Conservation (phyloP, 1,140 invertebrate genomes). For the Drosophila setifemur region DNA sequence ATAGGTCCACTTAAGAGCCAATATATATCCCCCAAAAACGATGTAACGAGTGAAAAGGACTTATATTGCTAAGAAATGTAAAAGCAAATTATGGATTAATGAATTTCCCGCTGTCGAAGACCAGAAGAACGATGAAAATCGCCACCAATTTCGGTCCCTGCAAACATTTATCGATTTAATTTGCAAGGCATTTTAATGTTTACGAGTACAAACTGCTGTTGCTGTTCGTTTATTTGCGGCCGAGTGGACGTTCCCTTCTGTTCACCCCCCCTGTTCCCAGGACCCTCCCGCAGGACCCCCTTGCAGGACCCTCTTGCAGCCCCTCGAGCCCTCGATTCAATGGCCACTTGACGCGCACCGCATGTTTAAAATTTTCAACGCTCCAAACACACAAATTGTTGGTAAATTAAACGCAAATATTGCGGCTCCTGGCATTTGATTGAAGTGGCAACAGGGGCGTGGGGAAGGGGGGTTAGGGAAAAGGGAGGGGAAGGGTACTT, state of each 20-base stretch:
- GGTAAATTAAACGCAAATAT: conserved; percentile 61
- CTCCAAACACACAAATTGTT: conserved; percentile 56
- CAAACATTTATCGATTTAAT: conserved; percentile 44
- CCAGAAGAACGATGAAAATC: not conserved
- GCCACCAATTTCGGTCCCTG: not conserved
- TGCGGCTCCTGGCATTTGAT: conserved; percentile 56
- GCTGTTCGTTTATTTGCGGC: conserved; percentile 11
- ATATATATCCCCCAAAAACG: too few species aligned
- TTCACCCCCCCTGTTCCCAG: not conserved
- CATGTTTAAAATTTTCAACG: conserved; percentile 56
- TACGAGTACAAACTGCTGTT: conserved; percentile 25
- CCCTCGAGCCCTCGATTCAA: conserved; percentile 32
- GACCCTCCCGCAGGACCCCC: not conserved
- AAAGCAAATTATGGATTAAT: conserved; percentile 31
- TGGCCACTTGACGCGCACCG: conserved; percentile 55
- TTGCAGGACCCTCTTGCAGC: not conserved
- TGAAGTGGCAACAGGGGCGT: conserved; percentile 24
- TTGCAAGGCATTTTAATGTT: conserved; percentile 41
- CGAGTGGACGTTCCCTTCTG: not conserved
- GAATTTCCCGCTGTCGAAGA: too few species aligned
- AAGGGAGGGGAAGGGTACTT: not conserved
- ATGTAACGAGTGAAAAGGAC: too few species aligned
- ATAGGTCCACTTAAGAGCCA: too few species aligned
- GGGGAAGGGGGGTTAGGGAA: not conserved
- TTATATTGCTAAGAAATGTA: too few species aligned